Conservation (phyloP, 2,888 invertebrate species). For the Lagria hirta region DNA sequence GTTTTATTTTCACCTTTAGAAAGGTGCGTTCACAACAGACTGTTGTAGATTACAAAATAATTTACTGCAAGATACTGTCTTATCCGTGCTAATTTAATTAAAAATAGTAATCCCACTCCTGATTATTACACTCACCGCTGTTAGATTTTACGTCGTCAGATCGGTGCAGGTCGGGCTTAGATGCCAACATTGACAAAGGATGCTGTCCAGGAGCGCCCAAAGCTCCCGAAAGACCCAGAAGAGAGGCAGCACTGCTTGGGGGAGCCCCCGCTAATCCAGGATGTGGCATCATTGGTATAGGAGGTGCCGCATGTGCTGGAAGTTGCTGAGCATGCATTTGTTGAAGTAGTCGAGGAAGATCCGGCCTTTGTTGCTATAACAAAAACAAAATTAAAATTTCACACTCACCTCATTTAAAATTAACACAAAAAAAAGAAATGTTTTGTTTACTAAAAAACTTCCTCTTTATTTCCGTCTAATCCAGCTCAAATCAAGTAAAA, state of each 20-base stretch:
- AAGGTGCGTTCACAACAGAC: slow-evolving; percentile 1
- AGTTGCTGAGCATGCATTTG: slow-evolving; percentile 94
- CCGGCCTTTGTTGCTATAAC: slow-evolving; percentile 82
- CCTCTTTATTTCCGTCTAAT: too few species aligned
- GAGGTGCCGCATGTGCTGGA: slow-evolving; percentile 70
- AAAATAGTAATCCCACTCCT: too few species aligned
- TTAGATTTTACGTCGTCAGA: slow-evolving; percentile 74
- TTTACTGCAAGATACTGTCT: slow-evolving; percentile 9
- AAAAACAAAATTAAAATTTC: too few species aligned
- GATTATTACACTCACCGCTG: slow-evolving; percentile 69
- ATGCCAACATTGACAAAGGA: slow-evolving; percentile 74
- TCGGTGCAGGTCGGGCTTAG: slow-evolving; percentile 77
- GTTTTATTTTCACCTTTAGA: slow-evolving; percentile 25
- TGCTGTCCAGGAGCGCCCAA: slow-evolving; percentile 70
- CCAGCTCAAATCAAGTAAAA: too few species aligned
- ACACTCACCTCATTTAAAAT: too few species aligned
- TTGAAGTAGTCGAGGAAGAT: slow-evolving; percentile 79
- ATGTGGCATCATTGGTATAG: slow-evolving; percentile 71
- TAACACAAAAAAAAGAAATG: too few species aligned
- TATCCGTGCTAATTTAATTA: too few species aligned
- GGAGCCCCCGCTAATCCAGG: slow-evolving; percentile 62
- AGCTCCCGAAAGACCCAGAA: slow-evolving; percentile 62
- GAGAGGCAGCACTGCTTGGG: slow-evolving; percentile 59
- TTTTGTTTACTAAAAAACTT: too few species aligned
- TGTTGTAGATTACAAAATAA: slow-evolving; percentile 17